Percentiles rank a stretch among this genome's conserved stretches.
These are phyloP conservation scores for Cynoglossus semilaevis DNA, from an alignment of 2,113 vertebrate species.

Conservation along the genomic window DNA sequence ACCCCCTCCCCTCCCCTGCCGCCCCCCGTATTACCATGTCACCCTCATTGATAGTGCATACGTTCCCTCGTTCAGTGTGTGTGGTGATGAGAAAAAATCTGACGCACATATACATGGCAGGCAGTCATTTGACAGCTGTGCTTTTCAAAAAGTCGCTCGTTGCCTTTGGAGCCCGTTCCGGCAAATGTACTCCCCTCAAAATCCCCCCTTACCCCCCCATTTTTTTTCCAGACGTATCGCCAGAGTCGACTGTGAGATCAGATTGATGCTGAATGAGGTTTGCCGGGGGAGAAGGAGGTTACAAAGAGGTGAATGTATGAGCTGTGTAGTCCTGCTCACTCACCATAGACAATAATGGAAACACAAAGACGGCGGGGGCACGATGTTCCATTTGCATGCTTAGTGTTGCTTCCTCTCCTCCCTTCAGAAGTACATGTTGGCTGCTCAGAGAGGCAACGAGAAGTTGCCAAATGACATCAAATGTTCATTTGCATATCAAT, in stretches of 20 bases:
- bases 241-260: conserved; percentile 39
- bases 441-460: conserved; percentile 1
- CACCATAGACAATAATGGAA: conserved; percentile 26
- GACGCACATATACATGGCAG: conserved; percentile 27
- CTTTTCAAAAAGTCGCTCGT: conserved; percentile 37
- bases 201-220: too few relatives aligned
- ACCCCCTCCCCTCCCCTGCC: conserved; percentile 3
- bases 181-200: conserved; percentile 1
- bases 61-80: conserved; percentile 16
- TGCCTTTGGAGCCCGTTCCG: conserved; percentile 26
- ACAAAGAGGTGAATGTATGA: conserved; percentile 40
- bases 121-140: conserved; percentile 38
- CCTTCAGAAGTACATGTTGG: conserved; percentile 16
- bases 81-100: conserved; percentile 2
- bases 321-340: conserved; percentile 23
- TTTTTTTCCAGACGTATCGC: neutral
- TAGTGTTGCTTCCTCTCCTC: conserved; percentile 9
- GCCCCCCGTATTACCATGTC: neutral
- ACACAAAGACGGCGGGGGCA: conserved; percentile 14
- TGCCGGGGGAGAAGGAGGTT: conserved; percentile 33
- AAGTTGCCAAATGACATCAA: conserved; percentile 34
- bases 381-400: conserved; percentile 38
- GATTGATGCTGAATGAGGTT: conserved; percentile 45
- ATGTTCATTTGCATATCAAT: conserved; percentile 34
- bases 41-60: neutral